Conservation (phyloP, 2,888 invertebrate species). For the Schizaphis graminum region DNA sequence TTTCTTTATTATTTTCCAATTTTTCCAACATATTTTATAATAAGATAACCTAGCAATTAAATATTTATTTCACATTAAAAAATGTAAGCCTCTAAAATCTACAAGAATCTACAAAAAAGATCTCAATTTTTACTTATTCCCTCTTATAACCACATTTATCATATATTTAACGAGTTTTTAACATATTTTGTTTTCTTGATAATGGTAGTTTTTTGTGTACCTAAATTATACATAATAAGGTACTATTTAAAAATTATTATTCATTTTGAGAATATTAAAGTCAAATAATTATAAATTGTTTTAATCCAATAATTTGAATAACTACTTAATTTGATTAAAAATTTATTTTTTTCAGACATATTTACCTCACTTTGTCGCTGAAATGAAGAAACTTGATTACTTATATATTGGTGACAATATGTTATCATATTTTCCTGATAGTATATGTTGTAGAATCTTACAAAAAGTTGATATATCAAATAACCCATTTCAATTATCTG, state of each 20-base stretch:
- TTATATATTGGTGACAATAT: background rate
- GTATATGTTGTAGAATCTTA: background rate
- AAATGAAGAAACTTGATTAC: background rate
- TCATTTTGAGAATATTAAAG: background rate
- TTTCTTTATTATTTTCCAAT: too few relatives aligned
- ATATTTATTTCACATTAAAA: too few relatives aligned
- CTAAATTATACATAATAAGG: background rate
- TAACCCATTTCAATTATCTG: background rate
- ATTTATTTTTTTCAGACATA: constrained; percentile 3
- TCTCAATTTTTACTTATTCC: too few relatives aligned
- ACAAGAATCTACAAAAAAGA: too few relatives aligned
- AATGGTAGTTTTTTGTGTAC: background rate
- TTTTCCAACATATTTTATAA: too few relatives aligned
- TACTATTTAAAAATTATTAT: background rate
- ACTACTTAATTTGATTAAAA: background rate
- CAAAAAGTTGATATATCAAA: background rate
- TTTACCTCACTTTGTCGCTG: background rate
- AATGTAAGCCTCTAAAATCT: too few relatives aligned
- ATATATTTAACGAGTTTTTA: too few relatives aligned
- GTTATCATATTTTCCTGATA: background rate
- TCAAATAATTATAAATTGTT: background rate
- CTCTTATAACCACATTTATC: too few relatives aligned
- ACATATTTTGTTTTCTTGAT: too few relatives aligned
- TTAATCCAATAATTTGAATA: background rate
- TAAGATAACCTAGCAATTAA: too few relatives aligned